Conservation (phyloP, 2,797 vertebrate species). For the Gadopsis marmoratus region DNA sequence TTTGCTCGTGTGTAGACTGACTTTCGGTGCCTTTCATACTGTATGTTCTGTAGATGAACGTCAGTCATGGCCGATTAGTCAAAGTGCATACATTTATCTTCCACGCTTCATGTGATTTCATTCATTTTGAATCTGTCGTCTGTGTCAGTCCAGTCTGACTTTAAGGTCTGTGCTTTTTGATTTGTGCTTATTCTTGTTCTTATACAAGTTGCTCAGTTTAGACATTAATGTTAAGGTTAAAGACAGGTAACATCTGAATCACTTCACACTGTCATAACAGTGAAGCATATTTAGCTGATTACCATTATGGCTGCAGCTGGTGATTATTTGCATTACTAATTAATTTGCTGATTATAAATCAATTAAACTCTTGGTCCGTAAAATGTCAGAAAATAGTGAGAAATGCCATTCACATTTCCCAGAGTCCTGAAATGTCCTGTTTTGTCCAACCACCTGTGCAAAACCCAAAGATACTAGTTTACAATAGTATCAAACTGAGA, state of each 20-base stretch:
- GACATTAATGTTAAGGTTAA: background rate
- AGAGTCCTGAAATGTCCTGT: background rate
- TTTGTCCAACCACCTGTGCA: background rate
- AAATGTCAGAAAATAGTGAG: background rate
- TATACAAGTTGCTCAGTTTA: background rate
- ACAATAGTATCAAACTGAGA: background rate
- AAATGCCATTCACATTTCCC: background rate
- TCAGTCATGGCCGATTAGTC: constrained; percentile 25
- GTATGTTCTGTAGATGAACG: constrained; percentile 11
- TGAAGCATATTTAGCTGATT: background rate
- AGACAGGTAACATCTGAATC: background rate
- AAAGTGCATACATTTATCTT: constrained; percentile 3
- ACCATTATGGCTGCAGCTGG: background rate
- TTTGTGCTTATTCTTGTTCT: background rate
- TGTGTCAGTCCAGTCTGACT: constrained; percentile 1
- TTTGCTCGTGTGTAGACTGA: constrained; percentile 19
- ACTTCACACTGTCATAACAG: background rate
- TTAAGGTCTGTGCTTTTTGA: constrained; percentile 3
- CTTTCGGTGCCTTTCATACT: background rate
- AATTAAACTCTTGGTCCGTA: background rate
- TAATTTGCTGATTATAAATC: constrained; percentile 1
- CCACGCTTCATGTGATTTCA: background rate
- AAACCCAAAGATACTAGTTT: background rate
- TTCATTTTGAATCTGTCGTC: constrained; percentile 21
- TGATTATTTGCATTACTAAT: background rate